Evolutionary conservation across 2,797 vertebrate genomes (phyloP).

Genomic region (Gadopsis bispinosus): DNA sequence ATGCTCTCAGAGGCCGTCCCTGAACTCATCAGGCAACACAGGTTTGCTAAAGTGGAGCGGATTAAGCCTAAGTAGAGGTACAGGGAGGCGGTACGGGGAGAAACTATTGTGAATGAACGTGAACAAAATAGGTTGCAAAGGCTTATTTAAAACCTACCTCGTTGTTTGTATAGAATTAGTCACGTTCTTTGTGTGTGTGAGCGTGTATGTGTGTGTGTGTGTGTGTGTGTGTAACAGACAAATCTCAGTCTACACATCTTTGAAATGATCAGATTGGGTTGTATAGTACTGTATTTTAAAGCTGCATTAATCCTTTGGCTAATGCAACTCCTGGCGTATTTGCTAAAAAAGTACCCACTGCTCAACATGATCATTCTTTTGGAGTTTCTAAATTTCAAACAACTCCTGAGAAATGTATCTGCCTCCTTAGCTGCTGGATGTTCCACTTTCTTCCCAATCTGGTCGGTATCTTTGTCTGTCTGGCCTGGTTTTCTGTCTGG

Average conservation of each 20-base stretch:
- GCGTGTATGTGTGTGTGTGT: slow-evolving; percentile 8
- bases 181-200: not conserved
- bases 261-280: not conserved
- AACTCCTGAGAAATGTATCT: not conserved
- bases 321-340: too few species aligned
- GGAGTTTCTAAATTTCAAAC: not conserved
- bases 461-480: not conserved
- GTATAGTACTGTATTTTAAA: not conserved
- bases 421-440: not conserved
- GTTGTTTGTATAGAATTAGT: slow-evolving; percentile 34
- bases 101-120: slow-evolving; percentile 34
- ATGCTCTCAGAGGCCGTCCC: slow-evolving; percentile 48
- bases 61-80: slow-evolving; percentile 54
- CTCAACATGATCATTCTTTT: not conserved
- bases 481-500: too few species aligned
- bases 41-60: slow-evolving; percentile 51
- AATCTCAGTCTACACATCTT: not conserved
- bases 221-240: not conserved
- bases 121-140: slow-evolving; percentile 43
- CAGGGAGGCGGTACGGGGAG: slow-evolving; percentile 1
- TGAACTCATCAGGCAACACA: slow-evolving; percentile 56
- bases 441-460: not conserved
- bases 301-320: not conserved
- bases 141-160: slow-evolving; percentile 38
- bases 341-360: slow-evolving; percentile 5